Evolutionary conservation across 2,113 vertebrate species (phyloP).

Genomic region (Sinocyclocheilus anshuiensis): DNA sequence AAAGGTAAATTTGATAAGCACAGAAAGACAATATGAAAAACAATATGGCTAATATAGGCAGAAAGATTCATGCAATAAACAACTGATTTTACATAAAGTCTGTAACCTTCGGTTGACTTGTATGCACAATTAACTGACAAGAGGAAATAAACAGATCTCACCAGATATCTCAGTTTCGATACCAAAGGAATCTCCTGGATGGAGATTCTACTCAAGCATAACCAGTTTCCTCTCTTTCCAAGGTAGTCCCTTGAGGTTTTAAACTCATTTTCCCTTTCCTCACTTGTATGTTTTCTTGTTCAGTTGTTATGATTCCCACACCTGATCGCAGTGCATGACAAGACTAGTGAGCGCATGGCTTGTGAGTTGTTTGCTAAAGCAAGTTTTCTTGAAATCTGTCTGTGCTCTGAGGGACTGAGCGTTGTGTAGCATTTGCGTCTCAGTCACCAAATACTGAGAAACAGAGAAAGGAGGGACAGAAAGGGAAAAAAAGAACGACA

Average conservation of each 20-base stretch:
- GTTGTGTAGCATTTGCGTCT: slow-evolving; percentile 65
- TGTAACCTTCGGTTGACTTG: background rate
- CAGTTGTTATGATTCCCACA: slow-evolving; percentile 45
- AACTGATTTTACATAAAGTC: background rate
- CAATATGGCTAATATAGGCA: background rate
- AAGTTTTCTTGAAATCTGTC: slow-evolving; percentile 62
- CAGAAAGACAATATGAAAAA: background rate
- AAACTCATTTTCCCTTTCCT: slow-evolving; percentile 37
- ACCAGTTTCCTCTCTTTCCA: slow-evolving; percentile 33
- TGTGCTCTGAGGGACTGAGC: slow-evolving; percentile 43
- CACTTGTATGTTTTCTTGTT: slow-evolving; percentile 44
- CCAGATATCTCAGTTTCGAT: slow-evolving; percentile 11
- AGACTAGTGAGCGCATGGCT: slow-evolving; percentile 47
- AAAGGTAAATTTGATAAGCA: slow-evolving; percentile 11
- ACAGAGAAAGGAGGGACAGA: slow-evolving; percentile 53
- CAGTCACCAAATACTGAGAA: slow-evolving; percentile 69
- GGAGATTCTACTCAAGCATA: slow-evolving; percentile 7
- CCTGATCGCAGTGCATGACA: slow-evolving; percentile 41
- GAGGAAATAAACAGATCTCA: slow-evolving; percentile 13
- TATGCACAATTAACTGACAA: slow-evolving; percentile 8
- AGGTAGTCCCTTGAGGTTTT: slow-evolving; percentile 37
- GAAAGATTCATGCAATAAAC: slow-evolving; percentile 1
- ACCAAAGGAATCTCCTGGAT: background rate
- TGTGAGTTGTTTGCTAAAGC: slow-evolving; percentile 54
- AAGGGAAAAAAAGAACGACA: slow-evolving; percentile 56